Conservation (phyloP, 35 echinoderm and acorn worm genomes). For the Apostichopus japonicus region DNA sequence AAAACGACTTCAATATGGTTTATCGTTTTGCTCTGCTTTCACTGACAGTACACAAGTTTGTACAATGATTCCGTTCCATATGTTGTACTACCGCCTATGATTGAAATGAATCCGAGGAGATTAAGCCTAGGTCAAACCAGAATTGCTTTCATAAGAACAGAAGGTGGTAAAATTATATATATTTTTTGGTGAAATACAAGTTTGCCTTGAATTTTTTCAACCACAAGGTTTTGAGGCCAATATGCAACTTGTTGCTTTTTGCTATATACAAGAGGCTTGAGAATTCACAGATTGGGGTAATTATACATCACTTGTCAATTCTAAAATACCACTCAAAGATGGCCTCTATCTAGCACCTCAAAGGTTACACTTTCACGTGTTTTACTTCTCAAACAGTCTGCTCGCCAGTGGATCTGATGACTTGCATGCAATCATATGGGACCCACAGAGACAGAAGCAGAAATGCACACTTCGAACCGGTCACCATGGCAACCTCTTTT, state of each 20-base stretch:
- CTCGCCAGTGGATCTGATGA: conserved; percentile 98
- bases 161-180: no score
- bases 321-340: neutral
- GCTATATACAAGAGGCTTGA: neutral
- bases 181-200: no score
- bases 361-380: neutral
- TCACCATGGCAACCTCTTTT: conserved; percentile 99
- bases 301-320: neutral
- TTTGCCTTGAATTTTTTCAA: no score
- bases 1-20: no score
- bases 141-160: no score
- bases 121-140: no score
- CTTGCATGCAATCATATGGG: conserved; percentile 90
- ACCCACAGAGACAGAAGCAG: conserved; percentile 81
- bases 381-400: conserved; percentile 65
- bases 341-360: neutral
- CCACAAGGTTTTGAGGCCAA: neutral
- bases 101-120: no score
- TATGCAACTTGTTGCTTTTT: neutral
- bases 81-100: no score
- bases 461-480: conserved; percentile 78
- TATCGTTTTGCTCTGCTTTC: no score
- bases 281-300: neutral
- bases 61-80: no score
- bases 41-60: no score